Evolutionary conservation across 2,113 vertebrate genomes (phyloP).

Genomic region (Pteropus alecto): DNA sequence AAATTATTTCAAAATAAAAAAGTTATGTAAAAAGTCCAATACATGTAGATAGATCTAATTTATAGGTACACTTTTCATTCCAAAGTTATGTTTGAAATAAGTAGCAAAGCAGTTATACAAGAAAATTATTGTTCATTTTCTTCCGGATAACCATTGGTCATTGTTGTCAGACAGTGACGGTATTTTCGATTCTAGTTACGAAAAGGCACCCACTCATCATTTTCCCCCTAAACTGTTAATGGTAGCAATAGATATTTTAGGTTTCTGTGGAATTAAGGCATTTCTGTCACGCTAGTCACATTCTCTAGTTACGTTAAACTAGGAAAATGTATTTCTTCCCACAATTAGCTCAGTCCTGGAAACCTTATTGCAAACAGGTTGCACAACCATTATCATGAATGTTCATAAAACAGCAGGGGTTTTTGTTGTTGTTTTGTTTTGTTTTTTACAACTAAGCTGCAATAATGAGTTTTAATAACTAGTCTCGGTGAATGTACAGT

Average conservation of each 20-base stretch:
- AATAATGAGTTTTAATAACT: not conserved
- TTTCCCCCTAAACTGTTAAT: not conserved
- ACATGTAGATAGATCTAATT: not conserved
- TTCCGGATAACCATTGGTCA: not conserved
- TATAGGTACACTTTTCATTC: not conserved
- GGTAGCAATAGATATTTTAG: not conserved
- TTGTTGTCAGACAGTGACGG: not conserved
- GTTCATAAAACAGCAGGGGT: not conserved
- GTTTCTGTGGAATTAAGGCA: not conserved
- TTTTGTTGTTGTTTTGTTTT: not conserved
- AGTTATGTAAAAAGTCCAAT: not conserved
- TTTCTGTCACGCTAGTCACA: conserved; percentile 45
- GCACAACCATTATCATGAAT: not conserved
- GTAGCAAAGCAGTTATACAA: not conserved
- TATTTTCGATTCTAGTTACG: not conserved
- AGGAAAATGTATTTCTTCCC: not conserved
- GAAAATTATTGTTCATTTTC: not conserved
- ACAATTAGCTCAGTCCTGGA: conserved; percentile 49
- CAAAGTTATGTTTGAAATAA: not conserved
- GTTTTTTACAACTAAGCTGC: not conserved
- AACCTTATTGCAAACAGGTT: not conserved
- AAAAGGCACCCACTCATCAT: not conserved
- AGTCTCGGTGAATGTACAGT: not conserved
- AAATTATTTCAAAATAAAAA: conserved; percentile 3
- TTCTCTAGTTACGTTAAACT: not conserved